Evolutionary conservation across 2,113 vertebrate species (phyloP).

Genomic region (Tympanuchus pallidicinctus): DNA sequence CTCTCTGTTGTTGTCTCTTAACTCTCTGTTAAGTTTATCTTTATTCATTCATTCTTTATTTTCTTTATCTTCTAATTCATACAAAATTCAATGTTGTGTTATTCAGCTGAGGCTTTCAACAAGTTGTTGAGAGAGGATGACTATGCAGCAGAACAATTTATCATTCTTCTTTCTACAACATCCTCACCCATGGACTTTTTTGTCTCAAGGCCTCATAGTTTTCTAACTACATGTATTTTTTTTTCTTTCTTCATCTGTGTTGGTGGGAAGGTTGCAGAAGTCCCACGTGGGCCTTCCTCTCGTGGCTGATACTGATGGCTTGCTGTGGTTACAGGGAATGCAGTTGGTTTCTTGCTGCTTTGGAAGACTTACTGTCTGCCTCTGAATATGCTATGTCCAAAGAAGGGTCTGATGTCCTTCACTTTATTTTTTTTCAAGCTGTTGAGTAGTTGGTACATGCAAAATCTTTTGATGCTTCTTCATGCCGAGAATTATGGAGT

Average conservation of each 20-base stretch:
- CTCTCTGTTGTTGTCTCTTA: background rate
- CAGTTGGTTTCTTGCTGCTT: background rate
- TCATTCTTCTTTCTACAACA: background rate
- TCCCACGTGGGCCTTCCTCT: background rate
- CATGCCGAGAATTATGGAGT: background rate
- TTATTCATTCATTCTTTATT: too few species aligned
- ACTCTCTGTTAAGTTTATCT: too few species aligned
- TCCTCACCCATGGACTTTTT: background rate
- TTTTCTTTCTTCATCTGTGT: background rate
- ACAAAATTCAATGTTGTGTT: background rate
- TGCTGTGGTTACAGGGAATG: background rate
- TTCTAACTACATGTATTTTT: background rate
- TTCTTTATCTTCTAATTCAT: background rate
- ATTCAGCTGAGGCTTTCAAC: background rate
- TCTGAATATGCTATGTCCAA: background rate
- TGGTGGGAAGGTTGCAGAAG: background rate
- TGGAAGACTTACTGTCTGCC: background rate
- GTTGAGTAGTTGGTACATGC: background rate
- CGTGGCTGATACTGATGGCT: rapidly evolving
- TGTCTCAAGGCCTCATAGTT: background rate
- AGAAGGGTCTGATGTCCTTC: background rate
- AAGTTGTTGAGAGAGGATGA: background rate
- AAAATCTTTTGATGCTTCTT: background rate
- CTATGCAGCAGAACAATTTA: background rate
- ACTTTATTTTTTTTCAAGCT: background rate